These are phyloP conservation scores for Acheta domesticus DNA, from an alignment of 2,888 invertebrate species.

Conservation along the genomic window DNA sequence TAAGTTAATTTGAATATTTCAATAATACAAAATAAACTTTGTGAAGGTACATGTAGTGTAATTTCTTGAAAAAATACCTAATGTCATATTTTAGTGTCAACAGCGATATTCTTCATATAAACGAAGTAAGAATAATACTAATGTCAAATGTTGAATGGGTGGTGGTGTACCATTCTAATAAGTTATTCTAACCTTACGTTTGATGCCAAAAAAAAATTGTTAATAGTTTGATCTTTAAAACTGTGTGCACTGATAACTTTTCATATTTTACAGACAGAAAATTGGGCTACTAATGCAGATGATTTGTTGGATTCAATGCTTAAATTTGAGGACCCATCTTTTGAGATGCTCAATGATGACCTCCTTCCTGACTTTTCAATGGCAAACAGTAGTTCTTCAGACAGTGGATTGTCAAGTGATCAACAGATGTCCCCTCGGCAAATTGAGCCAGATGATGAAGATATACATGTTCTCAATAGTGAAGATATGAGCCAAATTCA, in stretches of 20 bases:
- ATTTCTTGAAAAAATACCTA: constrained; percentile 24
- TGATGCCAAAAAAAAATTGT: too few species aligned
- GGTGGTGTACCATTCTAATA: too few species aligned
- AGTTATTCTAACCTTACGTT: too few species aligned
- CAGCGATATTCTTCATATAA: neutral
- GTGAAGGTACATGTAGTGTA: neutral
- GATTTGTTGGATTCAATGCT: constrained; percentile 68
- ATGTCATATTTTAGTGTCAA: neutral
- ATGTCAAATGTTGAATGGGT: too few species aligned
- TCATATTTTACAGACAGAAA: constrained; percentile 47
- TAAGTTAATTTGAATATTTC: constrained; percentile 27
- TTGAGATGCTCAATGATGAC: constrained; percentile 44
- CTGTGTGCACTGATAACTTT: neutral
- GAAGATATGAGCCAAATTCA: constrained; percentile 29
- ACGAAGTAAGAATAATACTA: too few species aligned
- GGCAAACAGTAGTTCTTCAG: constrained; percentile 54
- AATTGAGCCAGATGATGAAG: constrained; percentile 33
- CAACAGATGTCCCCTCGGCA: constrained; percentile 41
- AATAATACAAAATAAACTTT: neutral
- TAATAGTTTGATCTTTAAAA: neutral
- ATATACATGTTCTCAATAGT: neutral
- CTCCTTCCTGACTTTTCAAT: constrained; percentile 25
- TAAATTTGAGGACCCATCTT: constrained; percentile 59
- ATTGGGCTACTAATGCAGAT: constrained; percentile 54
- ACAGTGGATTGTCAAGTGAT: constrained; percentile 67